phyloP scores from a whole-genome alignment of 2,888 invertebrate genomes.

The Acanthoscelides obtectus region DNA sequence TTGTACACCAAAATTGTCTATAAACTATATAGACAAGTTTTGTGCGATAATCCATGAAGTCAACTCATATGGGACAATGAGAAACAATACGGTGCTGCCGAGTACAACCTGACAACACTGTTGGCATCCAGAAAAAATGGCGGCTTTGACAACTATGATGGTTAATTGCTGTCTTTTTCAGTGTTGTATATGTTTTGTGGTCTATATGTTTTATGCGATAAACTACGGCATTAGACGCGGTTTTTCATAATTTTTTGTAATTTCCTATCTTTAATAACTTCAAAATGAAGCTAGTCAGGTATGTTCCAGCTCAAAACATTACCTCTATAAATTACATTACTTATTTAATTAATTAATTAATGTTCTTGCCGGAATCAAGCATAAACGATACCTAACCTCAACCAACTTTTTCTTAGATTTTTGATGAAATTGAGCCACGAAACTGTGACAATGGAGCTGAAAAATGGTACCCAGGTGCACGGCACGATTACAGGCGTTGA shows the following conservation, averaged over 20 bases:
- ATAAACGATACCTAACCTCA: conserved; percentile 3
- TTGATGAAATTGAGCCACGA: conserved; percentile 99
- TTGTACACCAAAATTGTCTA: too few relatives aligned
- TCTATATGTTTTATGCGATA: too few relatives aligned
- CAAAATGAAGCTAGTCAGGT: conserved; percentile 27
- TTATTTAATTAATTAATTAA: background rate
- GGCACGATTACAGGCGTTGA: conserved; percentile 98
- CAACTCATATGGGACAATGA: too few relatives aligned
- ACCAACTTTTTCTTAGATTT: conserved; percentile 61
- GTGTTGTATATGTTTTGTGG: too few relatives aligned
- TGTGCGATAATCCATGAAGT: too few relatives aligned
- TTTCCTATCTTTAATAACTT: background rate
- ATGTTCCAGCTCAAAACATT: conserved; percentile 2
- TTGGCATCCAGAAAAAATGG: background rate
- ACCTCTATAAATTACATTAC: background rate
- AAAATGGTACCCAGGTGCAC: conserved; percentile 97
- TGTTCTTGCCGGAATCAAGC: conserved; percentile 4
- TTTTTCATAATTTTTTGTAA: conserved; percentile 1
- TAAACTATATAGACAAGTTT: too few relatives aligned
- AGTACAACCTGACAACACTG: too few relatives aligned
- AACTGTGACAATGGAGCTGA: conserved; percentile 97
- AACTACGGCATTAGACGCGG: too few relatives aligned
- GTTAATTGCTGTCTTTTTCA: too few relatives aligned
- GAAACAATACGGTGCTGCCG: too few relatives aligned
- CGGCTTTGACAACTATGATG: too few relatives aligned